Evolutionary conservation across 1,140 invertebrate genomes (phyloP), one percentile per base, ranked within the genome.

Genomic region (Pachypsylla venusta): DNA sequence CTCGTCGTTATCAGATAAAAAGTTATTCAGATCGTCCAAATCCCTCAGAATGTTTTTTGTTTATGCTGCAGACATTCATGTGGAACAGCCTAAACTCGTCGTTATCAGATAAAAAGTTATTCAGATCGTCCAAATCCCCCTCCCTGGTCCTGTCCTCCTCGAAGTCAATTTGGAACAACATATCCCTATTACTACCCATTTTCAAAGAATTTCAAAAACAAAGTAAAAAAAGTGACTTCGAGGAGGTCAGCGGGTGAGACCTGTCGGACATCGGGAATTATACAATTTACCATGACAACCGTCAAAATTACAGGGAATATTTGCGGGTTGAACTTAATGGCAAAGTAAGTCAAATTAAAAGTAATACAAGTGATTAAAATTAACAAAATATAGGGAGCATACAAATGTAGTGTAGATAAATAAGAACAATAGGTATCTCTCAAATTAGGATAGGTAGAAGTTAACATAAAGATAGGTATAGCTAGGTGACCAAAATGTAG

Each of bases 141-240:
- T 48, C 42, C n/a, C 42, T 48, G n/a, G 42, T 48, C 22, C 22
- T 48, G 42, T 48, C 42, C n/a, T 48, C 42, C 42, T 48, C 42
- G 22, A 48, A 48, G 42, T 48, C n/a, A 5, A 48, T 48, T 48
- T 48, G 42, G n/a, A 48, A 48, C 22, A 48, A 19, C n/a, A 22
- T 48, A 3, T 48, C 16, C 22, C 42, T 48, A 48, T 48, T 48
- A 48, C 42, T 48, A 48, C 42, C 42, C 42, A 48, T 48, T 48
- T 12, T 35, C 30, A 35, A 35, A 16, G 30, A 35, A n/a, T n/a
- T n/a, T 35, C 10, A 35, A 16, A 16, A 35, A 16, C 10, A 35
- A 35, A 12, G 10, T 35, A 12, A 16, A 35, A 16, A 35, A 12
- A 12, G 10, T 35, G 30, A 35, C 30, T 35, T 35, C 16, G 10